Percentiles rank a stretch among this genome's conserved stretches.
Conservation (phyloP, 2,888 invertebrate species). For the Parapristionchus giblindavisi region DNA sequence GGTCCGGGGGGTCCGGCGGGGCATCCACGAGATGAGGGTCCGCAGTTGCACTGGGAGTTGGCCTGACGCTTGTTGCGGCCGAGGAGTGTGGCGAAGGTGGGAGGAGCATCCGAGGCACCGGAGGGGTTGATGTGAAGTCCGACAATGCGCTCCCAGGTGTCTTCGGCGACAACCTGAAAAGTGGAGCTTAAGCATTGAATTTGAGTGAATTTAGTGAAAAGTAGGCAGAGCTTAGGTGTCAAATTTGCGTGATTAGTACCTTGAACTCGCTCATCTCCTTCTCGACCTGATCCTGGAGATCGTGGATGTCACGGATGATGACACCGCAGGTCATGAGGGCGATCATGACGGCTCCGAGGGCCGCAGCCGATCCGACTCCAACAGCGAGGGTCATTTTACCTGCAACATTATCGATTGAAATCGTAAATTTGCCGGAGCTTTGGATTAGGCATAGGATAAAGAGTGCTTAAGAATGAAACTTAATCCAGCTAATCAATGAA, state of each 20-base stretch:
- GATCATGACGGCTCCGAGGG: constrained; percentile 26
- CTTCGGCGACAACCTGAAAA: constrained; percentile 26
- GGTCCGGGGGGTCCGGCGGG: constrained; percentile 51
- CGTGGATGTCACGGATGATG: constrained; percentile 35
- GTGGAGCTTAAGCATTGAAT: no score
- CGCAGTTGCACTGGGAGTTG: constrained; percentile 36
- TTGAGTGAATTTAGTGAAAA: not conserved
- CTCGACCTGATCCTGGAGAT: constrained; percentile 36
- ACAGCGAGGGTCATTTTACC: constrained; percentile 31
- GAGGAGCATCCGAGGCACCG: constrained; percentile 33
- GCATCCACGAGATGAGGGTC: constrained; percentile 38
- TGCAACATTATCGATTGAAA: no score
- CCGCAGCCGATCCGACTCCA: constrained; percentile 33
- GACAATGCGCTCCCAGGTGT: constrained; percentile 31
- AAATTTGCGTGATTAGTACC: not conserved
- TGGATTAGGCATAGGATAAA: no score
- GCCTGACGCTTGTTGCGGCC: constrained; percentile 37
- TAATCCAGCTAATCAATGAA: no score
- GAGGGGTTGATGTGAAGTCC: constrained; percentile 36
- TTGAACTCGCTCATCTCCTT: constrained; percentile 38
- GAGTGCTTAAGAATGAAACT: no score
- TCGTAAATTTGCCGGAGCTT: no score
- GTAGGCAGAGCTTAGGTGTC: not conserved
- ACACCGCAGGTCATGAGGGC: constrained; percentile 34
- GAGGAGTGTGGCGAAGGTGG: constrained; percentile 37